A percentile compares a stretch with the other conserved stretches of the same genome.
Evolutionary conservation across 2,797 vertebrate genomes (phyloP).

Genomic region (Acipenser transmontanus): DNA sequence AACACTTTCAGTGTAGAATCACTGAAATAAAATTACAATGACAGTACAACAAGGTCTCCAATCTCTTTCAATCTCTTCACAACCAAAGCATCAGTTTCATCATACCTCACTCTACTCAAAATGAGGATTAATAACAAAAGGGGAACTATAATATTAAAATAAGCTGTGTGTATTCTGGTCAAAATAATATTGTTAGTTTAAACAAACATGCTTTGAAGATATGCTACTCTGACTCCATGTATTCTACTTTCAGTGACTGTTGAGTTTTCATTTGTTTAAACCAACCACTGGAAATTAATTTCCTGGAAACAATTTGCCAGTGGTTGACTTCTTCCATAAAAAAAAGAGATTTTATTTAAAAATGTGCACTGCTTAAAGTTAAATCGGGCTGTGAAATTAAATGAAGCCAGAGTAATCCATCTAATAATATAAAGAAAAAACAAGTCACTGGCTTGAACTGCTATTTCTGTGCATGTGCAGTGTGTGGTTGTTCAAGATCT

Average conservation of each 20-base stretch:
- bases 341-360: slow-evolving; percentile 8
- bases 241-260: neutral
- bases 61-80: no score
- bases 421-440: slow-evolving; percentile 13
- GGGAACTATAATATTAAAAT: no score
- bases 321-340: slow-evolving; percentile 12
- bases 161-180: no score
- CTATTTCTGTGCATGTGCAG: neutral
- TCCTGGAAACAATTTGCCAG: slow-evolving; percentile 12
- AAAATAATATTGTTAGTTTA: no score
- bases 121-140: no score
- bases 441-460: neutral
- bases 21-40: no score
- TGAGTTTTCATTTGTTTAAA: slow-evolving; percentile 9
- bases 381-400: slow-evolving; percentile 10
- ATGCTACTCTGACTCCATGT: neutral
- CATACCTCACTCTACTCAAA: no score
- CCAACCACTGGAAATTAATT: slow-evolving; percentile 13
- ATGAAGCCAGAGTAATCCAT: slow-evolving; percentile 10
- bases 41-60: no score
- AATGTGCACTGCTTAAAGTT: slow-evolving; percentile 10
- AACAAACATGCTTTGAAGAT: no score
- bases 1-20: no score
- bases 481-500: no score
- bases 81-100: no score